Base-by-base conservation (phyloP, 2,113 vertebrate genomes). In the Tonatia bakeri region DNA sequence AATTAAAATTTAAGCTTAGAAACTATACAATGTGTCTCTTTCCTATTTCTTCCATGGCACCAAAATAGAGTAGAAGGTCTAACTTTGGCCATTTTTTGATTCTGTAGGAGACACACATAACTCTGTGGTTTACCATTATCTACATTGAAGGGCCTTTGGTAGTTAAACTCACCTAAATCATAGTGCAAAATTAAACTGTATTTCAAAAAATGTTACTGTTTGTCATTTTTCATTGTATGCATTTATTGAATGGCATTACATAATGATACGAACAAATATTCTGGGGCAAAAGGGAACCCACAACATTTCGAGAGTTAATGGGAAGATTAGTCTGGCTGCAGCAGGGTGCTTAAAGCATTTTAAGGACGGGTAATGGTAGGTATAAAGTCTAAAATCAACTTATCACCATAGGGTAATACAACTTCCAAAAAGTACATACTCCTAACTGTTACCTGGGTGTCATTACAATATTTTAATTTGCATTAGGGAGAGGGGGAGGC, bases 391-490 rank as follows among this genome's bases (percentile, higher is more conserved):
- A 70, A 95, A 91, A 82, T 64, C 69, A 95, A 45, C 52, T 72
- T 91, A 65, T 64, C 31, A 82, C 36, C 33, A 22, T 13, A 81
- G 38, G 13, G 26, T 54, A 91, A 54, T 70, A 36, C 26, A 83
- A 83, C 64, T 91, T 94, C 91, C 73, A 76, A 93, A 94, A 79
- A 20, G 82, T 80, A 43, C 70, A 50, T 1, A 91, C 59, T 86
- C 26, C 26, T 47, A 64, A 86, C 38, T 26, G 43, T 89, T 86
- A 69, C 72, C 67, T 96, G 77, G 75, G 76, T 94, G 26, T 94
- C 90, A 95, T 95, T 94, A 90, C 67, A 75, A 31, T n/a, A 75
- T 92, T 81, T 96, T 94, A 93, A 88, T 91, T 94, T 94, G 72
- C 11, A 2, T 56, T 88, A 33, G 22, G 65, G 43, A 59, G 8